Evolutionary conservation across 2,797 vertebrate species (phyloP).

Genomic region (Pithecia hirsuta): DNA sequence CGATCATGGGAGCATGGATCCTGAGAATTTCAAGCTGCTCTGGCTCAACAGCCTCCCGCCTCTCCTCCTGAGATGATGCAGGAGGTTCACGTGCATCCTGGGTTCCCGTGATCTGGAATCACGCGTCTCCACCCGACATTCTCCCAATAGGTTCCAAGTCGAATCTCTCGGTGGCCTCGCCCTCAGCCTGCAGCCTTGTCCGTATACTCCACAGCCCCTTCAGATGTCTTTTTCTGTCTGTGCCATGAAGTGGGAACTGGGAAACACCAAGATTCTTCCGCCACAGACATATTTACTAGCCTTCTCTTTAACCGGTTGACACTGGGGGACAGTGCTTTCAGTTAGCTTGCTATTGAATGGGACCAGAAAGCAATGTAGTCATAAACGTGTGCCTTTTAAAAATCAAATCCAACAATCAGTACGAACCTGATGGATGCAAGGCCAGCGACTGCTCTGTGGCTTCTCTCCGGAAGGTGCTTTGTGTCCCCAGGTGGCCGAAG

Average conservation of each 20-base stretch:
- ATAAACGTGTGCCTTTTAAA: not conserved
- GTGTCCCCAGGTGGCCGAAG: constrained; percentile 10
- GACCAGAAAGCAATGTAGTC: rapidly evolving
- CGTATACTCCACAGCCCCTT: rapidly evolving
- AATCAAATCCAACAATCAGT: not conserved
- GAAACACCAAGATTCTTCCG: not conserved
- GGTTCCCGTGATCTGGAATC: not conserved
- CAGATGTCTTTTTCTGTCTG: not conserved
- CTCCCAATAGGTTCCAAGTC: not conserved
- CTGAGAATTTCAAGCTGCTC: not conserved
- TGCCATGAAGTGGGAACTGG: not conserved
- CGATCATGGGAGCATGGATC: rapidly evolving
- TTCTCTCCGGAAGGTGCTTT: not conserved
- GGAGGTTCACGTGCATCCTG: not conserved
- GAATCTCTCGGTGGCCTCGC: not conserved
- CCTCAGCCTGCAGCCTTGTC: not conserved
- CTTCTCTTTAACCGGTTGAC: not conserved
- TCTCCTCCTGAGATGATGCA: rapidly evolving
- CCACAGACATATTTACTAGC: not conserved
- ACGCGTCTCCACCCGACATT: not conserved
- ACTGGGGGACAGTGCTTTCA: not conserved
- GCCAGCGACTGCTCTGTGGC: not conserved
- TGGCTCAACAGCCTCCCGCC: rapidly evolving
- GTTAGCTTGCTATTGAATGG: not conserved
- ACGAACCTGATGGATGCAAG: not conserved